Evolutionary conservation across 92 coral and sea anemone genomes (phyloP).

Genomic region (Parazoanthus atlanticus): DNA sequence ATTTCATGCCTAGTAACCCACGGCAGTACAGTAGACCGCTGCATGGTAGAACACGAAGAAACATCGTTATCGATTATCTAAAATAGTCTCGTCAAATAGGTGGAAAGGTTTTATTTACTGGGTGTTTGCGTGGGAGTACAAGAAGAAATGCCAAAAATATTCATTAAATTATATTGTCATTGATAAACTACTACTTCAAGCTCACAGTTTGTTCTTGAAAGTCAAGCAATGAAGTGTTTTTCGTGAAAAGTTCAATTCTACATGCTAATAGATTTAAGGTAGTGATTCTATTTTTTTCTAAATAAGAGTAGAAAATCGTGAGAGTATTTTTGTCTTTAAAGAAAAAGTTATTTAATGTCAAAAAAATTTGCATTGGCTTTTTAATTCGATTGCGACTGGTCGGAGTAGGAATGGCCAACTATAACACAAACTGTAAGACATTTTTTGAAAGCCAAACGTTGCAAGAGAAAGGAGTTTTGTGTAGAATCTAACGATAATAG

Average conservation of each 20-base stretch:
- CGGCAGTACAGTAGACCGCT: background rate
- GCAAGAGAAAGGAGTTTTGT: no score
- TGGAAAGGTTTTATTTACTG: no score
- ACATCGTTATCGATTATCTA: background rate
- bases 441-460: no score
- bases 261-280: background rate
- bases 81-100: background rate
- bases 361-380: no score
- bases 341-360: no score
- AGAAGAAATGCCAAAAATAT: background rate
- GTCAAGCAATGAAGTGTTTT: background rate
- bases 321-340: background rate
- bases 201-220: no score
- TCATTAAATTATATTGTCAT: background rate
- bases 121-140: background rate
- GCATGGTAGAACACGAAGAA: background rate
- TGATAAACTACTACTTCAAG: background rate
- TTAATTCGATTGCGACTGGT: no score
- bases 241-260: background rate
- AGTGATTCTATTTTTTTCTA: slow-evolving; percentile 4
- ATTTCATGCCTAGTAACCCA: no score
- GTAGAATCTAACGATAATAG: no score
- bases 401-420: no score
- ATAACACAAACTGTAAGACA: no score
- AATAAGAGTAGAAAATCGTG: background rate